Base-by-base conservation (phyloP, 2,888 invertebrate species). In the Drosophila emarginata region DNA sequence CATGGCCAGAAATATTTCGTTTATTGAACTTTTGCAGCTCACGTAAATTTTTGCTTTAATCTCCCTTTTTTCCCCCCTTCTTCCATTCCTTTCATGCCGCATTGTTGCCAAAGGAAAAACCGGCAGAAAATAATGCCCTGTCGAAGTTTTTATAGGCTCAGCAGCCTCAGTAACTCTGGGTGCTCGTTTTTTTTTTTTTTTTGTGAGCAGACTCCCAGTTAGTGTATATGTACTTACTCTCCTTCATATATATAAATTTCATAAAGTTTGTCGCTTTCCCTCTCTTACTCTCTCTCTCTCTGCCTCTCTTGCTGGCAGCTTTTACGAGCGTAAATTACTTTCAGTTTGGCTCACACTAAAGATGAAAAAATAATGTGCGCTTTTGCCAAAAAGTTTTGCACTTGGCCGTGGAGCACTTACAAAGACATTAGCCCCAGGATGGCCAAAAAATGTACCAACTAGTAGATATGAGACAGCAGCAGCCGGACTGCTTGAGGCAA, bases 281-380 rank as follows among this genome's bases (percentile, higher is more conserved):
- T 69, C 64, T 52, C 45, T 36, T 9, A 1, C 32, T 1, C 68
- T n/a, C n/a, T n/a, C n/a, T 9, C 68, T 39, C 51, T 54, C 56
- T 60, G 67, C 28, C 66, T 69, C 64, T 52, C 45, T 36, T 9
- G 1, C 32, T 76, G 89, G 86, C 72, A 77, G 78, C 80, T 89
- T 89, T 88, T 90, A 88, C 81, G 78, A 89, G 87, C 90, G 90
- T 87, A 89, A 87, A 87, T 87, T 87, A 87, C 90, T 89, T 87
- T 87, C 89, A 87, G 87, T 87, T 83, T 89, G 90, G 82, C 74
- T 79, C 84, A 74, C 84, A 86, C 87, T 89, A 89, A 89, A 89
- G 90, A 89, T 87, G 87, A 87, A 87, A 89, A 87, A 87, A 87
- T 87, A 89, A 87, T 87, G 89, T 89, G 77, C 86, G 80, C 80